Percentiles rank a stretch among this genome's conserved stretches.
These are phyloP conservation scores for Triplophysa dalaica DNA, from an alignment of 2,113 vertebrate genomes.

Conservation along the genomic window DNA sequence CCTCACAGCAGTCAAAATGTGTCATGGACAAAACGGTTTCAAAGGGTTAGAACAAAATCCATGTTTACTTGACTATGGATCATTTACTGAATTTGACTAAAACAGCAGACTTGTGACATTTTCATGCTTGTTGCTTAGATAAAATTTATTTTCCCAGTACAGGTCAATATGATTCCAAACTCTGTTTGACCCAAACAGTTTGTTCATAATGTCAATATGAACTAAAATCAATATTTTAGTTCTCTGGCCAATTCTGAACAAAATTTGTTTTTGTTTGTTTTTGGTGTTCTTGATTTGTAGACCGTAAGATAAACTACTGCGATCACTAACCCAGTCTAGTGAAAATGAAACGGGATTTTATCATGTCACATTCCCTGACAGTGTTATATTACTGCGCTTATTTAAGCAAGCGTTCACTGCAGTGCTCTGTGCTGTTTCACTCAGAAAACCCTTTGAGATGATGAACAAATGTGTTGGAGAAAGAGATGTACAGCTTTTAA, in stretches of 20 bases:
- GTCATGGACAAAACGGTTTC: too few species aligned
- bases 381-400: not conserved
- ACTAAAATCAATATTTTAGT: not conserved
- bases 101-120: not conserved
- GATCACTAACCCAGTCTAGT: not conserved
- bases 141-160: not conserved
- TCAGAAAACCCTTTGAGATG: not conserved
- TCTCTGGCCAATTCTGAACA: not conserved
- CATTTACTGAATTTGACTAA: too few species aligned
- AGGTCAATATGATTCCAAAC: not conserved
- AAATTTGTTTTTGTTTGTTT: not conserved
- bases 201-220: not conserved
- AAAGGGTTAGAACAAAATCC: too few species aligned
- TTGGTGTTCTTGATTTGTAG: not conserved
- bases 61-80: too few species aligned
- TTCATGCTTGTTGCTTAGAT: not conserved
- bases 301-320: conserved; percentile 4
- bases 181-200: not conserved
- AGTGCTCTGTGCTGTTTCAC: not conserved
- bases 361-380: conserved; percentile 6
- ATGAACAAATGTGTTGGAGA: not conserved
- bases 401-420: not conserved
- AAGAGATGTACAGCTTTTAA: not conserved
- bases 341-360: conserved; percentile 6
- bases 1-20: not conserved